phyloP scores from a whole-genome alignment of 2,113 vertebrate genomes.

The Laticauda laticaudata region DNA sequence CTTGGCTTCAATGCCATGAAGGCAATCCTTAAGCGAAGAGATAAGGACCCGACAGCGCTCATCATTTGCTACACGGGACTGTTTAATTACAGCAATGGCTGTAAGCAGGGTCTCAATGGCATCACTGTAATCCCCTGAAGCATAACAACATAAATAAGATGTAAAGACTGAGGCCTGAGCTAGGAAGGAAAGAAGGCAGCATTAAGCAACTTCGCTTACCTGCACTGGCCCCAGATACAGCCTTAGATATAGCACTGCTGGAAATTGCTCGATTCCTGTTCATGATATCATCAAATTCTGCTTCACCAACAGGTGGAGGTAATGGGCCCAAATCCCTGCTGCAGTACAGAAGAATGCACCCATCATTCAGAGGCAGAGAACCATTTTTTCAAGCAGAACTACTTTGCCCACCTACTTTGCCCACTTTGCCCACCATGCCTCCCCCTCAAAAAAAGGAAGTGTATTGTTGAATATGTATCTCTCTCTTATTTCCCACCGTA shows the following conservation, averaged over 20 bases:
- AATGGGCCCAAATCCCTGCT: conserved; percentile 74
- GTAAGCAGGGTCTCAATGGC: conserved; percentile 93
- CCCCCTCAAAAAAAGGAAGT: neutral
- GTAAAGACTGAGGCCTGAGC: accelerated
- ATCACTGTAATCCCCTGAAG: conserved; percentile 82
- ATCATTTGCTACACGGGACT: conserved; percentile 88
- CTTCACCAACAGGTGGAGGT: conserved; percentile 67
- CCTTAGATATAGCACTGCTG: conserved; percentile 94
- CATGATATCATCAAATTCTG: conserved; percentile 92
- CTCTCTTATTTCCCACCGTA: neutral
- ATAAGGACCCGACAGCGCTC: conserved; percentile 90
- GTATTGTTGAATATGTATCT: neutral
- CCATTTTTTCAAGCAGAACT: neutral
- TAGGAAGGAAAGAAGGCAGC: accelerated
- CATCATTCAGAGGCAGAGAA: neutral
- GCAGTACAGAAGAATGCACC: conserved; percentile 6
- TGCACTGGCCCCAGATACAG: conserved; percentile 88
- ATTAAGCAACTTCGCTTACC: conserved; percentile 61
- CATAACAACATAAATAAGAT: neutral
- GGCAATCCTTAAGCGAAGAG: conserved; percentile 92
- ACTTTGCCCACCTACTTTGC: neutral
- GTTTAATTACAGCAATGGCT: conserved; percentile 93
- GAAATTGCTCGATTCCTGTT: conserved; percentile 91
- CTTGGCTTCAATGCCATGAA: conserved; percentile 91
- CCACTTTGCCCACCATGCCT: neutral